Conservation (phyloP, 2,888 invertebrate genomes). For the Nowickia ferox region DNA sequence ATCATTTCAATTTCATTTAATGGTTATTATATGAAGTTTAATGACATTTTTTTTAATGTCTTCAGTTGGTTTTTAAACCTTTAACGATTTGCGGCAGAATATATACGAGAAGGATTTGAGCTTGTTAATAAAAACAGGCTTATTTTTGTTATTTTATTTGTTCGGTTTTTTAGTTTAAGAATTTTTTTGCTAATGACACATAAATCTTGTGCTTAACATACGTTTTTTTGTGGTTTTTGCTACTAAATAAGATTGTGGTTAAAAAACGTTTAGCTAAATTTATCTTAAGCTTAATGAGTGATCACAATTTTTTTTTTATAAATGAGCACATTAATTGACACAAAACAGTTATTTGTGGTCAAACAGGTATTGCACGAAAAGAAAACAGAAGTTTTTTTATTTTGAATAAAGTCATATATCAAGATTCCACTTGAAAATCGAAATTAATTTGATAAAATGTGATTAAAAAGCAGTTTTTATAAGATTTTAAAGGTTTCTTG, state of each 20-base stretch:
- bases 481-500: background rate
- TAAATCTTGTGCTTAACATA: constrained; percentile 20
- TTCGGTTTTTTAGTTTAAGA: constrained; percentile 11
- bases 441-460: background rate
- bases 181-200: constrained; percentile 15
- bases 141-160: background rate
- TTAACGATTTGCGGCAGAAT: background rate
- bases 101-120: too few relatives aligned
- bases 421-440: background rate
- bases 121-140: background rate
- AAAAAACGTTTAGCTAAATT: constrained; percentile 41
- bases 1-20: background rate
- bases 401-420: background rate
- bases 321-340: constrained; percentile 31
- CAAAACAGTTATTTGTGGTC: constrained; percentile 31
- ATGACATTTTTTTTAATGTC: background rate
- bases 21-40: constrained; percentile 1
- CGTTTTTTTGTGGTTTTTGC: background rate
- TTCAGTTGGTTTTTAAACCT: background rate
- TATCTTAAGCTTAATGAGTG: constrained; percentile 31
- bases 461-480: background rate
- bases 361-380: constrained; percentile 1
- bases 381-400: constrained; percentile 13
- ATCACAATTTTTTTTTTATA: background rate
- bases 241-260: constrained; percentile 30